These are phyloP conservation scores for Cheilosia grossa DNA, from an alignment of 2,888 invertebrate genomes.

Conservation along the genomic window DNA sequence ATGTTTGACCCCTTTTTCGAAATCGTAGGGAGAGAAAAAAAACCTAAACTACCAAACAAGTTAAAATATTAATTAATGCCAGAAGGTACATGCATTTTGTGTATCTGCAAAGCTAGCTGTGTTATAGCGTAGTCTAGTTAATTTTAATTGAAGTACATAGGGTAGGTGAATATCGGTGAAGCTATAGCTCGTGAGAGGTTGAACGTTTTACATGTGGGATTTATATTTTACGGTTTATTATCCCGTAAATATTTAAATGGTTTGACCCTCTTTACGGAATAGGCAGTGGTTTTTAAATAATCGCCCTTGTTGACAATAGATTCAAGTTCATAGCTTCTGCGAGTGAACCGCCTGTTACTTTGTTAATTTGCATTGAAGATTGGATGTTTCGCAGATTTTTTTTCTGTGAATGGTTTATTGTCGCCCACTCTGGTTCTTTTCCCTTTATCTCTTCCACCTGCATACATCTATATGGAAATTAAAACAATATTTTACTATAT, in stretches of 20 bases:
- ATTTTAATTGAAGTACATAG: background rate
- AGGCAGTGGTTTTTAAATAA: background rate
- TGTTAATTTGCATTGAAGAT: background rate
- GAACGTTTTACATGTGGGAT: background rate
- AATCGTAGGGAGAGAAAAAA: slow-evolving; percentile 1
- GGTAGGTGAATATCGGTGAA: background rate
- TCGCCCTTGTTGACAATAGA: background rate
- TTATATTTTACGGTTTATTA: background rate
- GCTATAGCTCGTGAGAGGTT: background rate
- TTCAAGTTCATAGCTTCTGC: background rate
- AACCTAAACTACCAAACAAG: background rate
- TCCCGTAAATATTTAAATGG: background rate
- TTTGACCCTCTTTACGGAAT: background rate
- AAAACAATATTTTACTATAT: no score
- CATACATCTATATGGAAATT: no score
- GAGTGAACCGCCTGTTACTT: background rate
- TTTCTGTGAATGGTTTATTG: no score
- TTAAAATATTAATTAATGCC: slow-evolving; percentile 9
- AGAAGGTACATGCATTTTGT: background rate
- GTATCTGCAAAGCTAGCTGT: no score
- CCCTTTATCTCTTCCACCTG: no score
- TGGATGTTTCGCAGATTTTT: background rate
- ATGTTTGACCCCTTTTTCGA: slow-evolving; percentile 46
- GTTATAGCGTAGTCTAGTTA: background rate
- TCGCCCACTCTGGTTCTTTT: no score